A percentile compares a stretch with the other conserved stretches of the same genome.
phyloP scores from a whole-genome alignment of 2,888 invertebrate genomes.

The Macaria notata region DNA sequence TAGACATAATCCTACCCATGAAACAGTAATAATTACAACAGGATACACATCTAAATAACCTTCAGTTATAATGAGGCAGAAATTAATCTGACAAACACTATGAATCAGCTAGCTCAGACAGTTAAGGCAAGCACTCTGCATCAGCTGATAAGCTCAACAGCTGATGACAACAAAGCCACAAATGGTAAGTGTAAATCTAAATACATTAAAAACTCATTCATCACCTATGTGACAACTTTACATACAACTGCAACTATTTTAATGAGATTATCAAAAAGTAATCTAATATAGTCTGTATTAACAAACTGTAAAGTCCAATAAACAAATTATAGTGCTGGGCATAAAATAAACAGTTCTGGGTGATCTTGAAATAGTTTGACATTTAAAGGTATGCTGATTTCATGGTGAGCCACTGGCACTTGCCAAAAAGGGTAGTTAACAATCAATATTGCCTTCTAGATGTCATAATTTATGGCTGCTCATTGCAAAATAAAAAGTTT shows the following conservation, averaged over 20 bases:
- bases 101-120: conserved; percentile 9
- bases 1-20: too few relatives aligned
- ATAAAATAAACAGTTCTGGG: not conserved
- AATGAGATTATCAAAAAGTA: too few relatives aligned
- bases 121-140: conserved; percentile 8
- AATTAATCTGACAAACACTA: conserved; percentile 13
- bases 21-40: too few relatives aligned
- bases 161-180: conserved; percentile 7
- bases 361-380: conserved; percentile 32
- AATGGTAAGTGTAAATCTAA: conserved; percentile 16
- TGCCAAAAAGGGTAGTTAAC: conserved; percentile 32
- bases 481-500: too few relatives aligned
- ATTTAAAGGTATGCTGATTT: conserved; percentile 40
- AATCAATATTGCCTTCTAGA: too few relatives aligned
- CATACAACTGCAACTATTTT: conserved; percentile 5
- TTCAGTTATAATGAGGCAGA: not conserved
- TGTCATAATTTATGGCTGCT: too few relatives aligned
- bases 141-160: conserved; percentile 2
- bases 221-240: conserved; percentile 27
- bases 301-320: too few relatives aligned
- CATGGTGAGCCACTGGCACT: conserved; percentile 42
- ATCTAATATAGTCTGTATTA: too few relatives aligned
- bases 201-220: conserved; percentile 13
- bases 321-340: too few relatives aligned
- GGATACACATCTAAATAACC: too few relatives aligned